Evolutionary conservation across 1,140 invertebrate genomes (phyloP).

Genomic region (Cydia fagiglandana): DNA sequence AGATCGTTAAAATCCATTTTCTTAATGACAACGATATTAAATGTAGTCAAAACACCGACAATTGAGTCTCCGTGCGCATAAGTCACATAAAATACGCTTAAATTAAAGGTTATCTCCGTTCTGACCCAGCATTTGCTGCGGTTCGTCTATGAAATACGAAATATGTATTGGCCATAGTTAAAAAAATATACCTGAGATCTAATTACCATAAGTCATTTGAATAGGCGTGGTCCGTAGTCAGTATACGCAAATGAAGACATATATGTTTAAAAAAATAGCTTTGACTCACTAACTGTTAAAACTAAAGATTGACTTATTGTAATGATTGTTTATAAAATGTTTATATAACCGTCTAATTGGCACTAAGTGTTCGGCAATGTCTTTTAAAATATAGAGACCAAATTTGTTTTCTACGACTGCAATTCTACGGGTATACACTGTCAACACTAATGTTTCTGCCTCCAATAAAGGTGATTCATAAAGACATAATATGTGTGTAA

Average conservation of each 20-base stretch:
- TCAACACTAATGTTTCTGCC: slow-evolving; percentile 59
- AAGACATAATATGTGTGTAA: slow-evolving; percentile 33
- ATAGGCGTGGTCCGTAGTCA: too few relatives aligned
- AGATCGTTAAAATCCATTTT: too few relatives aligned
- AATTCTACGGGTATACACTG: slow-evolving; percentile 44
- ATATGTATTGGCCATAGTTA: too few relatives aligned
- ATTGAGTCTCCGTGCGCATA: background rate
- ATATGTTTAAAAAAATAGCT: background rate
- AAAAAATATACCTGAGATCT: too few relatives aligned
- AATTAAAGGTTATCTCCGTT: background rate
- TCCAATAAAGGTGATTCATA: slow-evolving; percentile 67
- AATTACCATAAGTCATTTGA: too few relatives aligned
- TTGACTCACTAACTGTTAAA: background rate
- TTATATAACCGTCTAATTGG: slow-evolving; percentile 40
- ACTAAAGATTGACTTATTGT: background rate
- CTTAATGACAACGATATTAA: background rate
- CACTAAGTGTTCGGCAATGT: slow-evolving; percentile 39
- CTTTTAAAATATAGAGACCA: background rate
- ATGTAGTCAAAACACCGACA: background rate
- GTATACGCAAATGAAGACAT: too few relatives aligned
- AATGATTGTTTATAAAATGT: slow-evolving; percentile 39
- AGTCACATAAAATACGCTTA: background rate
- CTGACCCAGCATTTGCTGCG: background rate
- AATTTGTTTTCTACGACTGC: slow-evolving; percentile 28
- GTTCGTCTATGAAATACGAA: background rate